Percentiles rank a stretch among this genome's conserved stretches.
Evolutionary conservation across 1,140 invertebrate genomes (phyloP).

Genomic region (Megathymus violae): DNA sequence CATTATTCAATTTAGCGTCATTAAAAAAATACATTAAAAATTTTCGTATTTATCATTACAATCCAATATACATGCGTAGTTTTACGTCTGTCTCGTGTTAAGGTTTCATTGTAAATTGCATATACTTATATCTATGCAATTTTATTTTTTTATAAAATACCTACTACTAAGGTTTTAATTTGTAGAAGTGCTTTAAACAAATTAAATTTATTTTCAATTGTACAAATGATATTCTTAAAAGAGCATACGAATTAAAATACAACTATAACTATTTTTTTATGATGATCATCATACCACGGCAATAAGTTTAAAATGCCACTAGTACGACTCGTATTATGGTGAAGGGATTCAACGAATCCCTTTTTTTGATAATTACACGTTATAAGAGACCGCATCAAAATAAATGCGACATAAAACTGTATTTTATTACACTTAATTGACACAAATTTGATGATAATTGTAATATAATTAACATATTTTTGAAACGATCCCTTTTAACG

Average conservation of each 20-base stretch:
- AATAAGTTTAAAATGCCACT: slow-evolving; percentile 26
- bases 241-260: neutral
- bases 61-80: too few species aligned
- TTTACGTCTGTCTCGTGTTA: too few species aligned
- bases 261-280: slow-evolving; percentile 27
- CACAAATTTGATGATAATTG: slow-evolving; percentile 79
- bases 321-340: neutral
- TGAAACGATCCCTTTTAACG: slow-evolving; percentile 47
- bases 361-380: slow-evolving; percentile 71
- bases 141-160: slow-evolving; percentile 2
- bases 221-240: too few species aligned
- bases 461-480: slow-evolving; percentile 67
- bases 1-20: too few species aligned
- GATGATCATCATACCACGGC: neutral
- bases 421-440: slow-evolving; percentile 80
- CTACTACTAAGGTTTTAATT: too few species aligned
- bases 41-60: too few species aligned
- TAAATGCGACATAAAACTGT: slow-evolving; percentile 80
- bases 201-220: too few species aligned
- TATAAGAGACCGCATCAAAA: slow-evolving; percentile 68
- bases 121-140: neutral
- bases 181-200: too few species aligned
- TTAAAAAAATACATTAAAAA: too few species aligned
- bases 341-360: slow-evolving; percentile 33
- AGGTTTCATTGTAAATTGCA: too few species aligned